phyloP scores from a whole-genome alignment of 2,888 invertebrate genomes.

The Deilephila porcellus region DNA sequence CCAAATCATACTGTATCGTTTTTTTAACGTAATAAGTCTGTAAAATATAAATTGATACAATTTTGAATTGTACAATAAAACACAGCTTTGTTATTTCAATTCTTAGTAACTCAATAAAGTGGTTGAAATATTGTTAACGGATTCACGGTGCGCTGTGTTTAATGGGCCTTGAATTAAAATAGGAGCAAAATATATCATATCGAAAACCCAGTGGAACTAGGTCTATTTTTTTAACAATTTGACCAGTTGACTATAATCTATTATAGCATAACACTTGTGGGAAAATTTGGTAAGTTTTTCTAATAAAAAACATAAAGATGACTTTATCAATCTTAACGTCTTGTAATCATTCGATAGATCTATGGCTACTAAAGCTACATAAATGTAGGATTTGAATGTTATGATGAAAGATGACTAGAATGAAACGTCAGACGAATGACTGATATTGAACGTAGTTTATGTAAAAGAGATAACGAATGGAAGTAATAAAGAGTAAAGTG shows the following conservation, averaged over 20 bases:
- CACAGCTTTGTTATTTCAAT: conserved; percentile 4
- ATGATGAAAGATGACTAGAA: too few species aligned
- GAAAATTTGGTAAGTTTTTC: too few species aligned
- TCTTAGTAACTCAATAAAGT: conserved; percentile 5
- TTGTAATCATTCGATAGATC: too few species aligned
- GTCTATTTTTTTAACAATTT: background rate
- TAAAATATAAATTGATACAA: conserved; percentile 17
- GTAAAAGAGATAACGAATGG: too few species aligned
- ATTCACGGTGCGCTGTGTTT: background rate
- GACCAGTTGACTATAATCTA: background rate
- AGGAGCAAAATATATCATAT: background rate
- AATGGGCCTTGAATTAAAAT: background rate
- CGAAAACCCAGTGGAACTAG: background rate
- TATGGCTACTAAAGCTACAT: too few species aligned
- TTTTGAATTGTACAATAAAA: conserved; percentile 1
- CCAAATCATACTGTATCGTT: conserved; percentile 55
- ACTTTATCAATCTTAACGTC: too few species aligned
- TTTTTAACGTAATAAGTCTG: conserved; percentile 38
- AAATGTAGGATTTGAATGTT: too few species aligned
- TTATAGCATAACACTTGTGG: too few species aligned
- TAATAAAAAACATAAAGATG: too few species aligned
- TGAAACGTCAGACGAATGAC: too few species aligned
- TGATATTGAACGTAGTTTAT: too few species aligned
- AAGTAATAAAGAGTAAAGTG: too few species aligned
- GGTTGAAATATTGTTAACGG: background rate